A percentile compares a stretch with the other conserved stretches of the same genome.
phyloP scores from a whole-genome alignment of 2,113 vertebrate species.

The Nesoenas mayeri region DNA sequence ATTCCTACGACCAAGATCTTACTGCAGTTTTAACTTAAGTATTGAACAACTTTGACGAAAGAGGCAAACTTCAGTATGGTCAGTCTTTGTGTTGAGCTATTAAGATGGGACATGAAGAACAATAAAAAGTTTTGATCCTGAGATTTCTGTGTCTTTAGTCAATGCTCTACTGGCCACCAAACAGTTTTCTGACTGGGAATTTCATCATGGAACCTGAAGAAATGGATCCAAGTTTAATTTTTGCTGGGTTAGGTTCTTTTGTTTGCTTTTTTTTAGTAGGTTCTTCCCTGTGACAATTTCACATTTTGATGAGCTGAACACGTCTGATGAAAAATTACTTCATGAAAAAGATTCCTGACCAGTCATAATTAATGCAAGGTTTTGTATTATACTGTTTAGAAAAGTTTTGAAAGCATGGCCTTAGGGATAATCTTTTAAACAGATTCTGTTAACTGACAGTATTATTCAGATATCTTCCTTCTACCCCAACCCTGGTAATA shows the following conservation, averaged over 20 bases:
- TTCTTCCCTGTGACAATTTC: neutral
- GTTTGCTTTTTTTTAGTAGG: neutral
- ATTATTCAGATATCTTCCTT: conserved; percentile 31
- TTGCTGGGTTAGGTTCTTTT: neutral
- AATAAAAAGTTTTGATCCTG: neutral
- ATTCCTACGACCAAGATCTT: neutral
- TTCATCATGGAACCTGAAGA: neutral
- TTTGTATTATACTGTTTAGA: conserved; percentile 37
- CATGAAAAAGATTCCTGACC: neutral
- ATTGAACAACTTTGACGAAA: neutral
- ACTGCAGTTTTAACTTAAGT: neutral
- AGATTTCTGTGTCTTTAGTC: neutral
- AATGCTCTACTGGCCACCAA: accelerated
- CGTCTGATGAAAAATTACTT: neutral
- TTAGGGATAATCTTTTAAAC: conserved; percentile 42
- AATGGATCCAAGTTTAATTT: neutral
- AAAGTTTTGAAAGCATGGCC: conserved; percentile 20
- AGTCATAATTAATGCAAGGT: conserved; percentile 41
- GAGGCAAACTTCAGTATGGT: neutral
- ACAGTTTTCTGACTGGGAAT: neutral
- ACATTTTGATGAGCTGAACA: neutral
- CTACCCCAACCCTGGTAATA: neutral
- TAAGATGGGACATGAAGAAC: neutral
- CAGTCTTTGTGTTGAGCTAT: neutral
- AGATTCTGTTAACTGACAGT: conserved; percentile 52